Evolutionary conservation across 2,888 invertebrate species (phyloP).

Genomic region (Fragum sueziense): DNA sequence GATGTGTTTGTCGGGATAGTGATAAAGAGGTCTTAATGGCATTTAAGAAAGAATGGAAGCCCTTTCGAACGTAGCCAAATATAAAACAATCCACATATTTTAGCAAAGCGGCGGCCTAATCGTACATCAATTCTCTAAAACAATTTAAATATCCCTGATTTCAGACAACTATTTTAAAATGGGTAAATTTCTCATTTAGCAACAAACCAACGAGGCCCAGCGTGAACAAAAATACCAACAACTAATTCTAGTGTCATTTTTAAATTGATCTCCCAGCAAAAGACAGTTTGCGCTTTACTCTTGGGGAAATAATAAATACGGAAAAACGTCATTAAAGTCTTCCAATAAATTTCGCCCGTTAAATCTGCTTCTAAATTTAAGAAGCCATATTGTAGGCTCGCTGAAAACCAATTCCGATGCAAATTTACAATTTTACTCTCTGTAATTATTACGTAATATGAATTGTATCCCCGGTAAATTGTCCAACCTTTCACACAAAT

Average conservation of each 20-base stretch:
- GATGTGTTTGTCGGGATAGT: no score
- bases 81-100: no score
- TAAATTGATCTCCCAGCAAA: background rate
- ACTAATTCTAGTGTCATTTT: background rate
- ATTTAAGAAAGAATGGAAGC: no score
- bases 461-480: constrained; percentile 6
- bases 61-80: no score
- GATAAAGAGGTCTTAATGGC: no score
- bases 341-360: constrained; percentile 18
- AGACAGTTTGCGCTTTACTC: background rate
- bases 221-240: background rate
- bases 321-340: constrained; percentile 5
- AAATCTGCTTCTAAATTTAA: constrained; percentile 15
- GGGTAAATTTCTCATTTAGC: no score
- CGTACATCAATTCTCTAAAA: no score
- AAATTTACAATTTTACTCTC: constrained; percentile 11
- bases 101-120: no score
- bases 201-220: background rate
- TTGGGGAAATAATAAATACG: background rate
- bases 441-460: background rate
- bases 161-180: no score
- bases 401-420: constrained; percentile 20
- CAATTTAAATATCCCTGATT: no score
- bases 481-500: no score
- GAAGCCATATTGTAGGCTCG: constrained; percentile 7